Evolutionary conservation across 1,140 invertebrate genomes (phyloP), one percentile per base, ranked within the genome.

Genomic region (Teleogryllus occipitalis): DNA sequence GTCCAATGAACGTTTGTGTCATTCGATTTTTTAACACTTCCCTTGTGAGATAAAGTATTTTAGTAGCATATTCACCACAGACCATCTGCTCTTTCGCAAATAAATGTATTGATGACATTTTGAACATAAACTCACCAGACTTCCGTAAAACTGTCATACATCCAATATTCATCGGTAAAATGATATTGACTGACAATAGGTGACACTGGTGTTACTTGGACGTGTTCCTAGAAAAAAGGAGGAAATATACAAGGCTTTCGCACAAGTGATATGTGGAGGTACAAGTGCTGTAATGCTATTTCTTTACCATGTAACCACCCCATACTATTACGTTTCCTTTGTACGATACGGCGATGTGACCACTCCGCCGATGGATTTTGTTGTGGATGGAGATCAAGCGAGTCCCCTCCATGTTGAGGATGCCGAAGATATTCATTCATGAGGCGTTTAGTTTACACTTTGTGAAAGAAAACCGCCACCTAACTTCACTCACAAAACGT

Each of bases 301-400:
- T 75, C 65, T 75, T 79, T 75, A 79, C 78, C 78, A 79, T 27
- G 22, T 79, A 79, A 47, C 78, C 78, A 8, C 78, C 78, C 78
- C 78, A 79, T 7, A 79, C 65, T 21, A 79, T 65, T 21, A 79
- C n/a, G 12, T 18, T 10, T n/a, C 54, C 54, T 10, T 74, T 74
- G 22, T 79, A 79, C n/a, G 46, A 14, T 8, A 79, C 78, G 46
- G 74, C 47, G 65, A 75, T 79, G 21, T 79, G 78, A 14, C 78
- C 78, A 79, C 78, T 79, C 54, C 78, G 65, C 72, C 78, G 48
- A 27, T 79, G 18, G 72, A 74, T 79, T 47, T 21, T 73, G 8
- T 74, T 22, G 21, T 79, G 21, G 8, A 79, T 74, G n/a, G 15
- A 47, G 3, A 74, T 74, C 74, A 82, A 82, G 75, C 54, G 54